A percentile compares a stretch with the other conserved stretches of the same genome.
phyloP scores from a whole-genome alignment of 2,888 invertebrate genomes.

The Caradrina kadenii region DNA sequence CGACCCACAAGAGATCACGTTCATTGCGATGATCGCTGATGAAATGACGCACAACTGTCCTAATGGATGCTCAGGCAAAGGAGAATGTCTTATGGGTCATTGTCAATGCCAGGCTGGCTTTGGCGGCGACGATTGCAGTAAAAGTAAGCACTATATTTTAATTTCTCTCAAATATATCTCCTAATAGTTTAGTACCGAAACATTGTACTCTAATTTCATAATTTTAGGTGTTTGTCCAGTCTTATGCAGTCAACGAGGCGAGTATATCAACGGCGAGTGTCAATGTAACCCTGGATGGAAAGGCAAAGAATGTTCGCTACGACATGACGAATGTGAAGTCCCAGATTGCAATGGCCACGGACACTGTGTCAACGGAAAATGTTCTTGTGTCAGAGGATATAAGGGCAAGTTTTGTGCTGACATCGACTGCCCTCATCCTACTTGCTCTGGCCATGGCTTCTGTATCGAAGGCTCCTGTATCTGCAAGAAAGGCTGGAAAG shows the following conservation, averaged over 20 bases:
- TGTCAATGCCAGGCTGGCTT: slow-evolving; percentile 99
- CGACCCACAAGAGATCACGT: slow-evolving; percentile 96
- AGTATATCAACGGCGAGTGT: slow-evolving; percentile 98
- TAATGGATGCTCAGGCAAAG: slow-evolving; percentile 98
- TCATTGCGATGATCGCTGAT: slow-evolving; percentile 95
- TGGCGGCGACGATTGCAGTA: slow-evolving; percentile 98
- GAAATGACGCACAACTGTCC: slow-evolving; percentile 99
- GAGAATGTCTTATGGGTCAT: slow-evolving; percentile 98
- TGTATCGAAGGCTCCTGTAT: slow-evolving; percentile 98
- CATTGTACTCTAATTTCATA: neutral
- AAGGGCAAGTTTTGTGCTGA: slow-evolving; percentile 98
- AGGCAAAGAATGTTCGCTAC: slow-evolving; percentile 98
- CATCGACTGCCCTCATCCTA: slow-evolving; percentile 98
- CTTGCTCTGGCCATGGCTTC: slow-evolving; percentile 98
- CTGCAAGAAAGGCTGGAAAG: slow-evolving; percentile 99
- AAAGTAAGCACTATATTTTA: slow-evolving; percentile 93
- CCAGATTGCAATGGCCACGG: slow-evolving; percentile 99
- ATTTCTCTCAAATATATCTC: neutral
- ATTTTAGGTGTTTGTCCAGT: slow-evolving; percentile 97
- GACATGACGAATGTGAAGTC: slow-evolving; percentile 99
- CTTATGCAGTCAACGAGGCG: slow-evolving; percentile 98
- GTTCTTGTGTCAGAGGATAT: slow-evolving; percentile 98
- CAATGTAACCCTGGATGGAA: slow-evolving; percentile 99
- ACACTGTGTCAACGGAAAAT: slow-evolving; percentile 98
- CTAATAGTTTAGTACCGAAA: neutral